Evolutionary conservation across 35 echinoderm and acorn worm genomes (phyloP).

Genomic region (Diadema setosum): DNA sequence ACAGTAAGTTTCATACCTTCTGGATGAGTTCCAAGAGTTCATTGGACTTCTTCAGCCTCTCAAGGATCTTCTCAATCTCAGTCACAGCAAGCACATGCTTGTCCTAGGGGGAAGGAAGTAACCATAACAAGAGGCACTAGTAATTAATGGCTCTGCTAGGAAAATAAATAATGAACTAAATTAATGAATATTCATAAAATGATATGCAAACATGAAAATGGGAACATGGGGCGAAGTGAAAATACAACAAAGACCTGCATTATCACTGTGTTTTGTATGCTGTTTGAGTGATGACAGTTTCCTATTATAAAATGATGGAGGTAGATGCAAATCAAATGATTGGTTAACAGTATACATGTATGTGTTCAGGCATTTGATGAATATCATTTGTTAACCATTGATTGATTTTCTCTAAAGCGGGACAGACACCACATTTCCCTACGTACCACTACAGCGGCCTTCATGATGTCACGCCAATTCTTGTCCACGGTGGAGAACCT

Average conservation of each 20-base stretch:
- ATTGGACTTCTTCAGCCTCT: slow-evolving; percentile 98
- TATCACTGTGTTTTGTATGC: no score
- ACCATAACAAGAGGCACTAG: not conserved
- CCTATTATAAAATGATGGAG: no score
- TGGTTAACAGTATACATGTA: no score
- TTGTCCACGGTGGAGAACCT: slow-evolving; percentile 96
- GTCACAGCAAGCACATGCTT: slow-evolving; percentile 96
- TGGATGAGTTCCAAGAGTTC: slow-evolving; percentile 97
- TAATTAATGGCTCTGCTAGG: not conserved
- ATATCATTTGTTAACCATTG: no score
- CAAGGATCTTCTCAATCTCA: slow-evolving; percentile 98
- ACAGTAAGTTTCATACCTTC: slow-evolving; percentile 56
- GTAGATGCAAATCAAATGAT: no score
- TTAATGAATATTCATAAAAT: no score
- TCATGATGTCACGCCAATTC: slow-evolving; percentile 99
- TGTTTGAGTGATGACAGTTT: no score
- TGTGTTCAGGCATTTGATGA: no score
- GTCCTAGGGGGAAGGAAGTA: slow-evolving; percentile 54
- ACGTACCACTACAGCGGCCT: slow-evolving; percentile 88
- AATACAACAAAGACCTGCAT: no score
- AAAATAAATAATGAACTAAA: no score
- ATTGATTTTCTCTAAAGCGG: not conserved
- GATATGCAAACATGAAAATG: no score
- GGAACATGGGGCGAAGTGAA: no score
- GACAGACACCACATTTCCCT: not conserved